Evolutionary conservation across 2,113 vertebrate genomes (phyloP).

Genomic region (Chloroceryle aenea): DNA sequence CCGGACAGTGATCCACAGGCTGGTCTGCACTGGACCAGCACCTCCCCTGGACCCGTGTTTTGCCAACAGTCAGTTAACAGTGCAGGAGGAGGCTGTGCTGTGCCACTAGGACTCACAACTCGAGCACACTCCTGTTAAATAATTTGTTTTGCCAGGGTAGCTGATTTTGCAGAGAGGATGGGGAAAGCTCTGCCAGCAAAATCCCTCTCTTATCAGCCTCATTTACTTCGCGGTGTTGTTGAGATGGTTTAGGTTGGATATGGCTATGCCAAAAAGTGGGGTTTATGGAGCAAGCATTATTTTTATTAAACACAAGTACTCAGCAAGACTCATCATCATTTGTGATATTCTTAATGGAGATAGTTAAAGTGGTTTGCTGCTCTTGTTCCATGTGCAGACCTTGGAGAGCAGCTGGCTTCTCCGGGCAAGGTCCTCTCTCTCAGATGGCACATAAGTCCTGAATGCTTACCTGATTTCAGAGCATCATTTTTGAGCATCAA

Average conservation of each 20-base stretch:
- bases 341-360: not conserved
- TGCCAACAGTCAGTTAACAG: not conserved
- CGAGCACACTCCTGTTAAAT: not conserved
- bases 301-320: not conserved
- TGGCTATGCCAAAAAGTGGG: not conserved
- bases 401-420: not conserved
- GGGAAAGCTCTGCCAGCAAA: not conserved
- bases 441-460: not conserved
- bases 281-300: not conserved
- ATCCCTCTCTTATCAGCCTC: not conserved
- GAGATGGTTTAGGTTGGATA: not conserved
- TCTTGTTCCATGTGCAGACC: not conserved
- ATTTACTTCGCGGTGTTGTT: not conserved
- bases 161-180: not conserved
- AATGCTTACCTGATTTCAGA: not conserved
- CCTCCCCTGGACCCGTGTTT: not conserved
- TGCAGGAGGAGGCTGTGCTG: not conserved
- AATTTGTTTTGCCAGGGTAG: not conserved
- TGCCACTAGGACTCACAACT: not conserved
- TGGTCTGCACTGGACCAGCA: not conserved
- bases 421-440: not conserved
- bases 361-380: not conserved
- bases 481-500: not conserved
- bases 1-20: rapidly evolving
- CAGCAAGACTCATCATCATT: not conserved